Evolutionary conservation across 2,888 invertebrate species (phyloP).

Genomic region (Chromoteleia sp.): DNA sequence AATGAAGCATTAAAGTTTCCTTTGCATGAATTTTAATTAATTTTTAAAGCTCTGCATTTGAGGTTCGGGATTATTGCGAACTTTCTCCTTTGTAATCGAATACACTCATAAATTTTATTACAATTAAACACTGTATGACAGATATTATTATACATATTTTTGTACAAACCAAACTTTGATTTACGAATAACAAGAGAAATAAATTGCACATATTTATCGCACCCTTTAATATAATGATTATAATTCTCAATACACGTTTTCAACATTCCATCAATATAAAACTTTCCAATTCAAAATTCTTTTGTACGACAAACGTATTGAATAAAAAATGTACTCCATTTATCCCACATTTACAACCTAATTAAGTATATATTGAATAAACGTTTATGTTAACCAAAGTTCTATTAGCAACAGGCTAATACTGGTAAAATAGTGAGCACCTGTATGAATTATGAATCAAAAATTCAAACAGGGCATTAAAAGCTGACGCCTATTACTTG

Average conservation of each 20-base stretch:
- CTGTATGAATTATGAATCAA: neutral
- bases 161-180: no score
- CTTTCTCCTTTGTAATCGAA: no score
- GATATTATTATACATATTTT: no score
- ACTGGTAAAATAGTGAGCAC: neutral
- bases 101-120: no score
- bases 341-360: neutral
- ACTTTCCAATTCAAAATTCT: neutral
- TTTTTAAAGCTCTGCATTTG: neutral
- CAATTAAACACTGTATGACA: no score
- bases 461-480: neutral
- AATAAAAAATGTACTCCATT: neutral
- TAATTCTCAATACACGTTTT: no score
- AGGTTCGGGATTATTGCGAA: neutral
- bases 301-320: neutral
- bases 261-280: neutral
- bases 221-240: no score
- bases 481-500: neutral
- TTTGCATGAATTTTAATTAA: neutral
- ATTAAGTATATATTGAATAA: neutral
- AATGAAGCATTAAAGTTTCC: constrained; percentile 17
- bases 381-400: neutral
- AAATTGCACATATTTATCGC: no score
- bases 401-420: neutral
- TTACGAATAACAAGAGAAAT: no score